A percentile compares a stretch with the other conserved stretches of the same genome.
Conservation (phyloP, 2,888 invertebrate genomes). For the Cristatella mucedo region DNA sequence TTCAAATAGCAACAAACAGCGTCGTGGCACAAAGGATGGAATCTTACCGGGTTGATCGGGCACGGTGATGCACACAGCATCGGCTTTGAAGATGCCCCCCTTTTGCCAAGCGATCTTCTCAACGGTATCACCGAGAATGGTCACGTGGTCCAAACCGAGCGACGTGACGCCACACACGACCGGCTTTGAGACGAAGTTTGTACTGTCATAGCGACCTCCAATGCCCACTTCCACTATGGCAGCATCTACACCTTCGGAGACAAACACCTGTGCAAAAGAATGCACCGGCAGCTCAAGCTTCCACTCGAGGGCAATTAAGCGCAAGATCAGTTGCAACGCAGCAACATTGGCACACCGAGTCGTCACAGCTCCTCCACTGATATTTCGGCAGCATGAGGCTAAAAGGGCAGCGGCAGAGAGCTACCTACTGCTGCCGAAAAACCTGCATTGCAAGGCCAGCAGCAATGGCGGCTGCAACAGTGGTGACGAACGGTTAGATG, state of each 20-base stretch:
- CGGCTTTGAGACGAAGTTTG: slow-evolving; percentile 74
- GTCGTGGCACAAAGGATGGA: slow-evolving; percentile 17
- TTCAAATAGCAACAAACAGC: too few species aligned
- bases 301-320: too few species aligned
- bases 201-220: slow-evolving; percentile 81
- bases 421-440: too few species aligned
- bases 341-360: too few species aligned
- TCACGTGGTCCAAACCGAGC: slow-evolving; percentile 74
- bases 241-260: slow-evolving; percentile 54
- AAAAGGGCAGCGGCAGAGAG: too few species aligned
- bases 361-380: too few species aligned
- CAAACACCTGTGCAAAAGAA: slow-evolving; percentile 16
- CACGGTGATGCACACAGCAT: slow-evolving; percentile 46
- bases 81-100: slow-evolving; percentile 84
- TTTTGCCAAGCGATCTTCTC: slow-evolving; percentile 83
- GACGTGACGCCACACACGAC: slow-evolving; percentile 76
- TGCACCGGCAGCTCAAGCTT: too few species aligned
- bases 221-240: slow-evolving; percentile 92
- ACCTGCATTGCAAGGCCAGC: too few species aligned
- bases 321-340: too few species aligned
- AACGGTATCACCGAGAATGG: slow-evolving; percentile 62
- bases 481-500: too few species aligned
- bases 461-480: too few species aligned
- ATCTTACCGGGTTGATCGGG: slow-evolving; percentile 42
- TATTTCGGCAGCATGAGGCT: too few species aligned